Evolutionary conservation across 2,888 invertebrate species (phyloP), one percentile per base, ranked within the genome.

Genomic region (Priocnemis perturbator): DNA sequence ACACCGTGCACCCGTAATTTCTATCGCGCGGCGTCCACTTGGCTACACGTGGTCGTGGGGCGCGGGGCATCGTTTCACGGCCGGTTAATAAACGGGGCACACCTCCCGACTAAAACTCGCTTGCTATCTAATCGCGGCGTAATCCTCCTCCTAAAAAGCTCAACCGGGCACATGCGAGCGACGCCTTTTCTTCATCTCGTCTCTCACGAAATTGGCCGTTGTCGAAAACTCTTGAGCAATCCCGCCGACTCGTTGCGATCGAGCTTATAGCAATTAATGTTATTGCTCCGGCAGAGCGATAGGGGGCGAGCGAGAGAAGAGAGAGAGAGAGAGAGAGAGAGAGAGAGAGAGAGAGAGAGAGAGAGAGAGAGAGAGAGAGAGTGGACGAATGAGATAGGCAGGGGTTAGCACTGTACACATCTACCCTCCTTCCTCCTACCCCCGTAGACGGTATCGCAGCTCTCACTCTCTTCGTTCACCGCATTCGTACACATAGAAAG

Each of bases 231-330:
- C 60, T 60, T 37, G 71, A 68, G 62, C 61, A 59, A 63, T 53
- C 50, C 64, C 23, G 44, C 44, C 55, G 68, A 67, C 61, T 62
- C 62, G 81, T 80, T 76, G 76, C 79, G 79, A 85, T 85, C 81
- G 84, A 83, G 83, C 84, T 83, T 85, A 83, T 81, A 83, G 84
- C 85, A 87, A 87, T 86, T 86, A 87, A 86, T 83, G 82, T 84
- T 86, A 86, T 86, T 87, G 85, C 85, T 83, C 74, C 78, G 78
- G 81, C 81, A 74, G 76, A 78, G 21, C 3, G 19, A 20, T 19
- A 11, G 15, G 20, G 21, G 20, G 14, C 19, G 19, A 14, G 44
- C 5, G 19, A 14, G 44, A 58, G 37, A 58, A 44, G 44, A 20
- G 20, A 19, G 9, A 7, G 21, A 9, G 23, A 53, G 3, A 53